Conservation (phyloP, 2,113 vertebrate genomes). For the Montifringilla adamsi region DNA sequence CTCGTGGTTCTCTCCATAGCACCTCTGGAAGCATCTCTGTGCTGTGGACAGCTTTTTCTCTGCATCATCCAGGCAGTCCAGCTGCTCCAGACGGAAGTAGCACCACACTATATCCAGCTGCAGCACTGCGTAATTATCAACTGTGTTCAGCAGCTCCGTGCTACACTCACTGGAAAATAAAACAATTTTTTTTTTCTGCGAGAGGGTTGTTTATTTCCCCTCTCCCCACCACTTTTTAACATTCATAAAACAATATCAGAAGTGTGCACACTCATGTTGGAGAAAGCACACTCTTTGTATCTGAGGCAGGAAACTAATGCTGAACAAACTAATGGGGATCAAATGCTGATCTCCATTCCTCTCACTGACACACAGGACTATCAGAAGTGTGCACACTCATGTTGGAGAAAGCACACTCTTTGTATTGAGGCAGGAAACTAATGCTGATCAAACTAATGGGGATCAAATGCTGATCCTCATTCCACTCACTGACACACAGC, state of each 20-base stretch:
- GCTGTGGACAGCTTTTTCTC: conserved; percentile 81
- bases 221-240: not conserved
- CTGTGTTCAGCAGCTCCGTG: conserved; percentile 79
- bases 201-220: not conserved
- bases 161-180: conserved; percentile 78
- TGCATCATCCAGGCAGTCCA: conserved; percentile 86
- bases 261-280: not conserved
- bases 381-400: not conserved
- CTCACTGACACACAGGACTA: not conserved
- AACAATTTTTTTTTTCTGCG: not conserved
- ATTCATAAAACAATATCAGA: not conserved
- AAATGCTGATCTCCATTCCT: not conserved
- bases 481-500: not conserved
- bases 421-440: not conserved
- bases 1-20: conserved; percentile 88
- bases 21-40: conserved; percentile 84
- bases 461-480: not conserved
- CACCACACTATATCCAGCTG: conserved; percentile 98
- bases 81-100: conserved; percentile 82
- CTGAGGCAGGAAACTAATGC: not conserved
- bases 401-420: not conserved
- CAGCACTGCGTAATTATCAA: conserved; percentile 93
- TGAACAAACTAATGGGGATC: not conserved
- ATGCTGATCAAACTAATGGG: not conserved
- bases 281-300: not conserved